Percentiles rank a stretch among this genome's conserved stretches.
Conservation (phyloP, 2,888 invertebrate species). For the Campaea margaritaria region DNA sequence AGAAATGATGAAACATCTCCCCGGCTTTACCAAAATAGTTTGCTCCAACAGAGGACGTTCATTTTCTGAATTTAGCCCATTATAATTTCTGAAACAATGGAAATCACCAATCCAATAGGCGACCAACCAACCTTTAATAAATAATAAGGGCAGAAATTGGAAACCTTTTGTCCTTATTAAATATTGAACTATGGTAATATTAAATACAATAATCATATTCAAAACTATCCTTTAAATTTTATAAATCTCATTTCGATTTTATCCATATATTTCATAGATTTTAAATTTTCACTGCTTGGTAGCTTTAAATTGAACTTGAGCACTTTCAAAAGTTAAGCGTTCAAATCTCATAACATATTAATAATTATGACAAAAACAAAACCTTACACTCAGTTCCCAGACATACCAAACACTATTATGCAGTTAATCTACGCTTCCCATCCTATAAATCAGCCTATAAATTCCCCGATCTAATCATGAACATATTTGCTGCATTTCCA, state of each 20-base stretch:
- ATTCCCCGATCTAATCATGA: conserved; percentile 23
- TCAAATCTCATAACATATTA: too few relatives aligned
- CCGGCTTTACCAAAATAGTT: conserved; percentile 4
- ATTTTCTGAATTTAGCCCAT: conserved; percentile 49
- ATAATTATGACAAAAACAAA: too few relatives aligned
- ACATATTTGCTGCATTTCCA: conserved; percentile 23
- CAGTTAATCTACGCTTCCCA: not conserved
- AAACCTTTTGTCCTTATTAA: conserved; percentile 49
- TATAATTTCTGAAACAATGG: conserved; percentile 54
- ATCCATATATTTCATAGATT: too few relatives aligned
- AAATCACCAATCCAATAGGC: conserved; percentile 48
- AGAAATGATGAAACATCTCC: not conserved
- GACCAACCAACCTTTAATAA: conserved; percentile 49
- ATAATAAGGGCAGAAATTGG: conserved; percentile 48
- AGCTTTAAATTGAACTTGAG: too few relatives aligned
- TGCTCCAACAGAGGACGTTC: conserved; percentile 42
- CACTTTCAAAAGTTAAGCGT: too few relatives aligned
- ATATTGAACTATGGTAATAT: conserved; percentile 47
- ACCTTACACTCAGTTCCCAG: too few relatives aligned
- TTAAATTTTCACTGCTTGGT: too few relatives aligned
- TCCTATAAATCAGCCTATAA: conserved; percentile 11
- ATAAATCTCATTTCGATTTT: too few relatives aligned
- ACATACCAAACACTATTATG: too few relatives aligned
- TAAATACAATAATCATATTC: too few relatives aligned
- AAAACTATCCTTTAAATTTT: too few relatives aligned